Base-by-base conservation (phyloP, 1,140 invertebrate species). In the Papilio machaon region DNA sequence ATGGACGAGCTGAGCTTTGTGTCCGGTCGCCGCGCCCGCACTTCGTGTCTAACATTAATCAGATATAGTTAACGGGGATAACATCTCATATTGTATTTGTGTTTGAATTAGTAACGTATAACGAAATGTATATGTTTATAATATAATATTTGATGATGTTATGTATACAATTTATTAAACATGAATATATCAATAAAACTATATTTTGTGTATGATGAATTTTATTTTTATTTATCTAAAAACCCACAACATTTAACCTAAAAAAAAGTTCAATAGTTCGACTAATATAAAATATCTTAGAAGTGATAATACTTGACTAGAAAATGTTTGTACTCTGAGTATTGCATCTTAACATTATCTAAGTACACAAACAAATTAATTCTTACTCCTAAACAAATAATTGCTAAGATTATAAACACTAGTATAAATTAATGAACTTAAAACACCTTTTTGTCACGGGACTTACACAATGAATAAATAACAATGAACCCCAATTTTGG, bases 111-210 rank as follows among this genome's bases (percentile, higher is more conserved):
- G 91, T 91, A 88, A 94, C 92, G 90, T 93, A 92, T 94, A 94
- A 94, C 93, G 91, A 94, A 94, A 94, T 92, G 92, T 94, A 94
- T 94, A 94, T 94, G 93, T 94, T 94, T 94, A 94, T 94, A 94
- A 94, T 94, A 93, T 94, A 94, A 94, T 94, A 93, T 94, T 94
- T 93, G 93, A 94, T 93, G 92, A 94, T 92, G 91, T 94, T 94
- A 94, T 94, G 92, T 94, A 94, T 94, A 94, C 93, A 94, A 93
- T 94, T 94, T 94, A 94, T 94, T 94, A 94, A 94, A 94, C 91
- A 94, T 95, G 93, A 91, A 94, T 95, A 95, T 94, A 95, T 95
- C 92, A 95, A 95, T 95, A 95, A 95, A 95, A 95, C 94, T 95
- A 95, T 95, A 95, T 95, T 95, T 95, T 95, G 94, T 95, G 94